These are phyloP conservation scores for Ceratina japonica DNA, from an alignment of 1,140 invertebrate genomes.

Conservation along the genomic window DNA sequence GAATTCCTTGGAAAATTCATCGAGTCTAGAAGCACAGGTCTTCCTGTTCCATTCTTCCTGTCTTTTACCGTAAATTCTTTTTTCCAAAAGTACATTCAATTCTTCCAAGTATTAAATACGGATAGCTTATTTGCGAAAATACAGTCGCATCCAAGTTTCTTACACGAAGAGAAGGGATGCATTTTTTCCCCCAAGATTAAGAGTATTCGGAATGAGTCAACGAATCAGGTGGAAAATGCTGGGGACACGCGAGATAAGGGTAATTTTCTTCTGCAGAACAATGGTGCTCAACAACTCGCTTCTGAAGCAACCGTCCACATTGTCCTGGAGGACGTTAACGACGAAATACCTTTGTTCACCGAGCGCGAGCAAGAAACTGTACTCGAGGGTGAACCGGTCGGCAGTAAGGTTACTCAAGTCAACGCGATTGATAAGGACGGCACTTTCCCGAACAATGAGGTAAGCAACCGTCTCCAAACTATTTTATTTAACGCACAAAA, in stretches of 20 bases:
- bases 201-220: background rate
- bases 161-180: background rate
- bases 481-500: background rate
- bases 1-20: no score
- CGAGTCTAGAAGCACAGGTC: no score
- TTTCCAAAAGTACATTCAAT: no score
- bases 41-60: no score
- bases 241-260: constrained; percentile 1
- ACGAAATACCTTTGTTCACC: constrained; percentile 97
- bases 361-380: constrained; percentile 97
- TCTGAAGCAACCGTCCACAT: constrained; percentile 96
- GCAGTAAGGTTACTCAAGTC: constrained; percentile 97
- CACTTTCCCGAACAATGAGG: constrained; percentile 95
- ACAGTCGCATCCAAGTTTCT: background rate
- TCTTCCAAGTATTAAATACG: no score
- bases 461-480: constrained; percentile 74
- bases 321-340: constrained; percentile 96
- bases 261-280: constrained; percentile 85
- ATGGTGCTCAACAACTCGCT: constrained; percentile 95
- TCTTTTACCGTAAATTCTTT: no score
- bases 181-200: background rate
- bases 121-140: background rate
- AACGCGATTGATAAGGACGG: constrained; percentile 98
- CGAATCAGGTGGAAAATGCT: background rate
- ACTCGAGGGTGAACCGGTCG: constrained; percentile 94